phyloP scores from a whole-genome alignment of 1,140 invertebrate species.

The Drosophila nasuta region DNA sequence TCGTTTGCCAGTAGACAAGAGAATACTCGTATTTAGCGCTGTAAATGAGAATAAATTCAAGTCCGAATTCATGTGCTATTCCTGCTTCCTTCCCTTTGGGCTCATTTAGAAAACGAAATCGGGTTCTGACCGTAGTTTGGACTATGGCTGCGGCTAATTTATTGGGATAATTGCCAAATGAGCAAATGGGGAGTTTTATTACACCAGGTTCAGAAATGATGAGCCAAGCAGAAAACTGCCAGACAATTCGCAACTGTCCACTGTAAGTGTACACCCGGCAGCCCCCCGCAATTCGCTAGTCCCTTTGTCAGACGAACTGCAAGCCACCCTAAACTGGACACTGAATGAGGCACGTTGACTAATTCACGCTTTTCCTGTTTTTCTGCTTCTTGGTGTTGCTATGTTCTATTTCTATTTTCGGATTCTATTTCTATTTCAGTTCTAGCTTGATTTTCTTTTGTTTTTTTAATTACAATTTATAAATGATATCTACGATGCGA shows the following conservation, averaged over 20 bases:
- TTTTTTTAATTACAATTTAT: constrained; percentile 74
- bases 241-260: constrained; percentile 30
- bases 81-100: background rate
- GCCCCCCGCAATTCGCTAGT: background rate
- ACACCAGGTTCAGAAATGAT: constrained; percentile 60
- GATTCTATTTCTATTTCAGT: constrained; percentile 2
- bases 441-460: constrained; percentile 1
- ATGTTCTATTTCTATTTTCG: background rate
- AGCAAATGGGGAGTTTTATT: constrained; percentile 79
- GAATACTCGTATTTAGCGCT: constrained; percentile 17
- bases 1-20: background rate
- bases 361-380: constrained; percentile 17
- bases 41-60: constrained; percentile 26
- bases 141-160: constrained; percentile 57
- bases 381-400: background rate
- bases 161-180: constrained; percentile 79
- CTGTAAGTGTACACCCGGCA: background rate
- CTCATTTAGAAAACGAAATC: constrained; percentile 8
- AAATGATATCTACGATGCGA: constrained; percentile 61
- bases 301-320: background rate
- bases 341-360: constrained; percentile 40
- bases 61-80: background rate
- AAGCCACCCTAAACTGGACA: constrained; percentile 27
- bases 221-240: constrained; percentile 62
- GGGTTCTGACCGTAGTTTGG: constrained; percentile 10